Conservation (phyloP, 1,140 invertebrate genomes). For the Listronotus oregonensis region DNA sequence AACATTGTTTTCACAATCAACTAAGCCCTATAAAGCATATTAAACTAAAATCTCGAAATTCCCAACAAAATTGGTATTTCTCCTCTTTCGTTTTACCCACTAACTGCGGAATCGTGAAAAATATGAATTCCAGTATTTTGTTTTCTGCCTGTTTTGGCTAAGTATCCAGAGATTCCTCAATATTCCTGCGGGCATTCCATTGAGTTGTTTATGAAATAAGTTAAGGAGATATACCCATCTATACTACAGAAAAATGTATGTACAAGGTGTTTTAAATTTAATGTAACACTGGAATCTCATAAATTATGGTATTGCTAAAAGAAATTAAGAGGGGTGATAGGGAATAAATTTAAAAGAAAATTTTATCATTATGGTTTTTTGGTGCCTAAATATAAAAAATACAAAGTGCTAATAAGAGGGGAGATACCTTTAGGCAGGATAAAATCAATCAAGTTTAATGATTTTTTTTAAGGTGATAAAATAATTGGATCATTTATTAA, state of each 20-base stretch:
- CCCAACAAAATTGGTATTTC: not conserved
- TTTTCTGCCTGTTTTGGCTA: constrained; percentile 3
- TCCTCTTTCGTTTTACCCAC: not conserved
- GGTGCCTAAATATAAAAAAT: too few species aligned
- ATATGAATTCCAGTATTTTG: constrained; percentile 5
- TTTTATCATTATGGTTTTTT: too few species aligned
- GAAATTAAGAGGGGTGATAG: too few species aligned
- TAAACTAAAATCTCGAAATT: not conserved
- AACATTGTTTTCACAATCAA: not conserved
- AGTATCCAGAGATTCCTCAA: not conserved
- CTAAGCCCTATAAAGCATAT: not conserved
- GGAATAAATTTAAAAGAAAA: too few species aligned
- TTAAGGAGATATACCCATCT: not conserved
- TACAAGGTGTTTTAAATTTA: not conserved
- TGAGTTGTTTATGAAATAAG: not conserved
- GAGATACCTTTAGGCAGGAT: too few species aligned
- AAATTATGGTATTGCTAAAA: too few species aligned
- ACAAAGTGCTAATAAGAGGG: too few species aligned
- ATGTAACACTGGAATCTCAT: too few species aligned
- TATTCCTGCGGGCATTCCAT: constrained; percentile 1
- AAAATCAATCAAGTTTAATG: too few species aligned
- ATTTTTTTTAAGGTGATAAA: too few species aligned
- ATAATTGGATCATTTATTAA: too few species aligned
- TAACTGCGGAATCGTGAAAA: not conserved
- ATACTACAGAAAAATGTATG: too few species aligned